Evolutionary conservation across 2,113 vertebrate species (phyloP), one percentile per base, ranked within the genome.

Genomic region (Heloderma charlesbogerti): DNA sequence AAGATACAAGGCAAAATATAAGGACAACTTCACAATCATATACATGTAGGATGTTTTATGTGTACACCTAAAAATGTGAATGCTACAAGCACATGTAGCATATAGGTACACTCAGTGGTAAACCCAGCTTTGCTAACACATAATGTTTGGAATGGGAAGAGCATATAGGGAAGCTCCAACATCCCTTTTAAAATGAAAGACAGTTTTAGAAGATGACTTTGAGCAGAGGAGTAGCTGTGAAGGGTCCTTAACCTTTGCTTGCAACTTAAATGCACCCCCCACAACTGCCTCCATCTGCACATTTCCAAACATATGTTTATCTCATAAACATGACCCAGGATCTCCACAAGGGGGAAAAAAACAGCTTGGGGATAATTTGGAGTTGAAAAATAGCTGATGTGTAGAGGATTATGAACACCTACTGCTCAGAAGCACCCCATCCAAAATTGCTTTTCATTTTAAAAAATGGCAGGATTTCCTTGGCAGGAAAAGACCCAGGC

Each of bases 1-100:
- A 54, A 71, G 12, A 74, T 74, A 91, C 22, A 48, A 91, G 88
- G 31, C 78, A 51, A 80, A 48, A 29, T 51, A 94, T 40, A 86
- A 94, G 91, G 84, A 94, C 12, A 57, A n/a, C 48, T 57, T 34
- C 37, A 66, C 12, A 34, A 51, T 37, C 16, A 16, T 81, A 54
- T 9, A 81, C 31, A 57, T 57, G 29, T 81, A 81, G 51, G 8
- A 85, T 45, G 5, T 67, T 67, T 27, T 85, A 85, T 31, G 12
- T 27, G 2, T 43, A 45, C 63, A 69, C 6, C 25, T 6, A 67
- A 69, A 69, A 43, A 81, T 75, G 72, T 75, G 37, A 34, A 75
- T 40, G 16, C 25, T 9, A 66, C 20, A 66, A 25, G 25, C 63
- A 7, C 16, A 16, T 60, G 10, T 66, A 66, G 18, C 37, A 77